Base-by-base conservation (phyloP, 2,797 vertebrate genomes). In the Cryptoblepharus egeriae region DNA sequence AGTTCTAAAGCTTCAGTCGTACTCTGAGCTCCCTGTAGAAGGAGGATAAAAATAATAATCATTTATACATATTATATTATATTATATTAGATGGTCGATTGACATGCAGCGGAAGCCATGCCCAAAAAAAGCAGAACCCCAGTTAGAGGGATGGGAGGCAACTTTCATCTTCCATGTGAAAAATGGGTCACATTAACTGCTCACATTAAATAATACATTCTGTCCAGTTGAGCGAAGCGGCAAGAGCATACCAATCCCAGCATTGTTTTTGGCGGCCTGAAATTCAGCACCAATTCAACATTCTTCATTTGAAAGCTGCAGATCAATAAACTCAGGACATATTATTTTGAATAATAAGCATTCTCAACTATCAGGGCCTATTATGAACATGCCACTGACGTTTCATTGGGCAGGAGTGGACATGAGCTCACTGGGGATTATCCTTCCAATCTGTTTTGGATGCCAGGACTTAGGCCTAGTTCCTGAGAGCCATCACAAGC, bases 101-200 rank as follows among this genome's bases (percentile, higher is more conserved):
- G 67, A 37, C 67, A 26, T 42, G 26, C 67, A 42, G 24, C 10
- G 22, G 67, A 68, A 37, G 9, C 37, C 18, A 22, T 68, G 35
- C 20, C 32, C 22, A 32, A 32, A 68, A 68, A 37, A 4, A 39
- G 37, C 37, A 35, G 35, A 42, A 39, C 24, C 28, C 30, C 28
- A 4, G 28, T 18, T 32, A 9, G 6, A 39, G 37, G 37, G 26
- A 26, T 32, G 11, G 61, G 42, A 65, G 30, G 2, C 20, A 3
- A 28, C n/a, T 77, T 63, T 26, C n/a, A 24, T 64, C n/a, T 61
- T 4, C 37, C 5, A 5, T 30, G 45, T 35, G 42, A n/a, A 65
- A 77, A 77, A 77, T 49, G n/a, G 75, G 75, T 77, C 75, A 77
- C 37, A 69, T 26, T 69, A 69, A 49, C 39, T 26, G 5, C 49